Evolutionary conservation across 2,888 invertebrate genomes (phyloP), one percentile per base, ranked within the genome.

Genomic region (Ferrisia virgata): DNA sequence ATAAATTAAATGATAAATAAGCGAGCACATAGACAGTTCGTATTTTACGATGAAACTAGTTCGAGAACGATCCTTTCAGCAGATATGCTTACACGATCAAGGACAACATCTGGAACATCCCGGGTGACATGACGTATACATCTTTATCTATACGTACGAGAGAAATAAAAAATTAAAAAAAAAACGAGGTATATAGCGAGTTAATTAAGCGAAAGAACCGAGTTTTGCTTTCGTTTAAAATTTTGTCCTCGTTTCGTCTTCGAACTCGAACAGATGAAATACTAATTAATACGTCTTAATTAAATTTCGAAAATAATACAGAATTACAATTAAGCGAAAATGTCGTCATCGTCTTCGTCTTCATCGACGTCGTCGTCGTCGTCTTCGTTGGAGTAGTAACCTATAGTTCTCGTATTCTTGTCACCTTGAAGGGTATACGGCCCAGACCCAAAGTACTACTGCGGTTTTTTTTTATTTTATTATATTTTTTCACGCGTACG

Each of bases 91-190:
- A n/a, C 22, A 9, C 58, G 72, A 72, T 72, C 72, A 72, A 72
- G 72, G 72, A 33, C 28, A 72, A 72, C 72, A 72, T 72, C 72
- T 72, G 72, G 72, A 72, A 36, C 72, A 72, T 72, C 72, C 33
- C 18, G 72, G 64, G 9, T 15, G 31, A 15, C 6, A 15, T 33
- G 31, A 72, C 33, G 72, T n/a, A 3, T 47, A 8, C n/a, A n/a
- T n/a, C n/a, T n/a, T n/a, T n/a, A n/a, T n/a, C n/a, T n/a, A n/a
- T n/a, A n/a, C n/a, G n/a, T n/a, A n/a, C n/a, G n/a, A n/a, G n/a
- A n/a, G n/a, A n/a, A n/a, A n/a, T 18, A 18, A n/a, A 5, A 18
- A n/a, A 4, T 8, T 36, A 15, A 47, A 47, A 33, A 72, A 72
- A 33, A 72, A 33, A 33, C 33, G n/a, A n/a, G n/a, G n/a, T n/a